Evolutionary conservation across 2,797 vertebrate genomes (phyloP).

Genomic region (Emys orbicularis): DNA sequence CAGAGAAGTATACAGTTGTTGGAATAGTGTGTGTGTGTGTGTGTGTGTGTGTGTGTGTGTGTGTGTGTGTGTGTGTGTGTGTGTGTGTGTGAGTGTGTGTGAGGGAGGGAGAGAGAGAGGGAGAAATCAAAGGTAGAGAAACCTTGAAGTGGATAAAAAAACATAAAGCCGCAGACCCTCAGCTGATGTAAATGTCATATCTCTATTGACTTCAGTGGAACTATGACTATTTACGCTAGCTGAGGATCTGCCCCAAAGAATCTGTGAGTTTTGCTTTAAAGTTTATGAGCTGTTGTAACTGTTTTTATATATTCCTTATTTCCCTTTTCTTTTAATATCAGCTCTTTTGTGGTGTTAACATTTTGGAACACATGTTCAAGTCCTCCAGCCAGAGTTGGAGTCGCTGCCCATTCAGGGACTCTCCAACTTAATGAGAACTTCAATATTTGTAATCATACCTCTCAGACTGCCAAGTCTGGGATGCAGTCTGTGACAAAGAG

Average conservation of each 20-base stretch:
- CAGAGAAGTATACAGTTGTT: no score
- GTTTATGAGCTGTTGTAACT: background rate
- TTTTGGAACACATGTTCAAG: background rate
- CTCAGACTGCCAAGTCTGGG: conserved; percentile 20
- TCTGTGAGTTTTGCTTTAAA: conserved; percentile 10
- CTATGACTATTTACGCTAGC: background rate
- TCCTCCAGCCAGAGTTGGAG: background rate
- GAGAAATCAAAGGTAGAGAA: background rate
- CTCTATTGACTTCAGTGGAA: background rate
- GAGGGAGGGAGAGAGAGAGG: no score
- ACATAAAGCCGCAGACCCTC: background rate
- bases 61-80: no score
- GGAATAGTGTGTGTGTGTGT: no score
- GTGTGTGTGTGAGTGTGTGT: no score
- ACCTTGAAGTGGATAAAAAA: background rate
- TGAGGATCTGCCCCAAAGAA: background rate
- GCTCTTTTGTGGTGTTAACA: conserved; percentile 11
- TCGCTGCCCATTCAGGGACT: background rate
- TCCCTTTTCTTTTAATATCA: rapidly evolving
- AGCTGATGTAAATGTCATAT: background rate
- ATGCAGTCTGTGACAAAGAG: conserved; percentile 58
- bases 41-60: no score
- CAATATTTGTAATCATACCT: conserved; percentile 47
- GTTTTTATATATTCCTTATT: background rate
- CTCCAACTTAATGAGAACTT: conserved; percentile 50